These are phyloP conservation scores for Xiphophorus hellerii DNA, from an alignment of 2,113 vertebrate species.

Conservation along the genomic window DNA sequence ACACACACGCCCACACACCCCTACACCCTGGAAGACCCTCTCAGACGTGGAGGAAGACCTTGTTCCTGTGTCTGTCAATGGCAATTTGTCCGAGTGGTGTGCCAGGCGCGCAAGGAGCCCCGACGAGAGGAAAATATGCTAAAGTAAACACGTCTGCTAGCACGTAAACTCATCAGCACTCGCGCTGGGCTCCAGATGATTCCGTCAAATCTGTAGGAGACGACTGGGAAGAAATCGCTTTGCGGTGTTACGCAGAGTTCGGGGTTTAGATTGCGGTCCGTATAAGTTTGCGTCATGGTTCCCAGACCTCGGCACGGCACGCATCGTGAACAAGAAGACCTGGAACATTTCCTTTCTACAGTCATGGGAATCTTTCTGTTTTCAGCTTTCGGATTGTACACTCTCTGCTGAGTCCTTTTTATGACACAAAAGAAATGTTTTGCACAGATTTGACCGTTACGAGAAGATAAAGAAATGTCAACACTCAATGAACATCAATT, in stretches of 20 bases:
- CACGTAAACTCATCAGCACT: conserved; percentile 63
- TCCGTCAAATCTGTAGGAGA: conserved; percentile 40
- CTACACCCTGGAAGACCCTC: conserved; percentile 3
- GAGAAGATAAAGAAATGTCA: no score
- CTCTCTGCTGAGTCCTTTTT: conserved; percentile 16
- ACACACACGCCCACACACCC: no score
- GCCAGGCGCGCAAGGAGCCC: conserved; percentile 43
- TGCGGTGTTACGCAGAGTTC: conserved; percentile 5
- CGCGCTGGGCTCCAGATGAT: conserved; percentile 42
- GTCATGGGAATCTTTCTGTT: conserved; percentile 67
- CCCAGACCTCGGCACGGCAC: conserved; percentile 34
- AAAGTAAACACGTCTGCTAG: conserved; percentile 56
- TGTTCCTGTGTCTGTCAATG: conserved; percentile 48
- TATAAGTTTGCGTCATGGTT: conserved; percentile 56
- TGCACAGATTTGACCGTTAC: no score
- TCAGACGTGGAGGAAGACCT: conserved; percentile 17
- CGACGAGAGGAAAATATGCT: conserved; percentile 44
- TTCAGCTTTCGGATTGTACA: conserved; percentile 35
- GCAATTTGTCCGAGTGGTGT: conserved; percentile 45
- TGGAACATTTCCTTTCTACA: conserved; percentile 48
- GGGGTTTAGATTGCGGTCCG: conserved; percentile 24
- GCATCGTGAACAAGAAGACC: conserved; percentile 46
- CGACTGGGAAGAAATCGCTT: conserved; percentile 48
- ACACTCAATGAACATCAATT: no score
- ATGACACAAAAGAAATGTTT: no score